A percentile compares a stretch with the other conserved stretches of the same genome.
Evolutionary conservation across 2,797 vertebrate genomes (phyloP).

Genomic region (Cheirogaleus major): DNA sequence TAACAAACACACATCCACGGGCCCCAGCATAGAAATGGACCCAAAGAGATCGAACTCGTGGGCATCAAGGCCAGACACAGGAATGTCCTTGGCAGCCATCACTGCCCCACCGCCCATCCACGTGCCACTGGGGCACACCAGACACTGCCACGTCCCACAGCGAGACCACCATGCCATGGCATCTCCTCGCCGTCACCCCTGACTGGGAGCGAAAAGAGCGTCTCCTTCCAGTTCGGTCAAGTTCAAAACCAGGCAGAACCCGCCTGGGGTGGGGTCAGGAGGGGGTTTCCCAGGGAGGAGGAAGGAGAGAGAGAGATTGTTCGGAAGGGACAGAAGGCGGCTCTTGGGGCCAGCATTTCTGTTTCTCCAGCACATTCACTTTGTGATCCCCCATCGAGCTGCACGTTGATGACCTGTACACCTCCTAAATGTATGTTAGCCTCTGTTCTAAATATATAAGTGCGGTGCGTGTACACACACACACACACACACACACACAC

Average conservation of each 20-base stretch:
- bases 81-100: background rate
- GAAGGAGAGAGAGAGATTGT: background rate
- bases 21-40: background rate
- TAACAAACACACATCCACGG: rapidly evolving
- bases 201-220: background rate
- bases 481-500: background rate
- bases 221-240: background rate
- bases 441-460: background rate
- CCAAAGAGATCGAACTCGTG: background rate
- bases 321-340: background rate
- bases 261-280: too few species aligned
- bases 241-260: background rate
- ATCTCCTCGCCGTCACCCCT: background rate
- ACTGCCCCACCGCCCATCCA: rapidly evolving
- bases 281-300: background rate
- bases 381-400: rapidly evolving
- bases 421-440: background rate
- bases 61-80: background rate
- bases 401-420: background rate
- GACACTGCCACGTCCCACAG: rapidly evolving
- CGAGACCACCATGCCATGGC: background rate
- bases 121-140: rapidly evolving
- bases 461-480: too few species aligned
- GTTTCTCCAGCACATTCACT: background rate
- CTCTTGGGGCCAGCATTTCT: background rate